These are phyloP conservation scores for Glareola pratincola DNA, from an alignment of 2,113 vertebrate species.

Conservation along the genomic window DNA sequence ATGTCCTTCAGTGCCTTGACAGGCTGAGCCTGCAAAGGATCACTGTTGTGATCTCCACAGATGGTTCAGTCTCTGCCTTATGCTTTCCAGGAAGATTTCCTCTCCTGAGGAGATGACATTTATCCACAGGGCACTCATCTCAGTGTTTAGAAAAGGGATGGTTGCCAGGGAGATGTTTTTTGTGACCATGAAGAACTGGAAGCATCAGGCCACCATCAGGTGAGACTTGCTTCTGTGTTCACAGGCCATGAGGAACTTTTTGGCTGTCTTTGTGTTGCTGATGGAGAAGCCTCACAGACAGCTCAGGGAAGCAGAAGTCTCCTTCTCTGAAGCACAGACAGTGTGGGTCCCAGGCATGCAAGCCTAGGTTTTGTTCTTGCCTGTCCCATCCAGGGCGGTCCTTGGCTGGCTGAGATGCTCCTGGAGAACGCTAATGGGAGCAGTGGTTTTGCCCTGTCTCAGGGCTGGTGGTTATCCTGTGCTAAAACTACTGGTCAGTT, in stretches of 20 bases:
- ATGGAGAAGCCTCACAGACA: neutral
- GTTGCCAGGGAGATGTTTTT: neutral
- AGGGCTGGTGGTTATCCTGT: neutral
- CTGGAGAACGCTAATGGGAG: neutral
- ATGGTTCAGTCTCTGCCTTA: neutral
- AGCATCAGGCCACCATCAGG: neutral
- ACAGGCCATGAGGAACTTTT: neutral
- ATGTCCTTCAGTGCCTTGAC: neutral
- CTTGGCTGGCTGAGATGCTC: neutral
- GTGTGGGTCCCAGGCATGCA: accelerated
- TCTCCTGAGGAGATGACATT: neutral
- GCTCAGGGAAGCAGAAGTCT: accelerated
- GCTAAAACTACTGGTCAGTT: neutral
- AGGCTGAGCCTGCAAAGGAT: neutral
- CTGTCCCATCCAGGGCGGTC: neutral
- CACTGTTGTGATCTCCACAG: neutral
- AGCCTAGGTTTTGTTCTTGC: neutral
- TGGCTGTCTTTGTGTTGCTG: neutral
- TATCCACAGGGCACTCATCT: neutral
- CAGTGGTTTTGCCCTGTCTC: constrained; percentile 8
- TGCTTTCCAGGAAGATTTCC: neutral
- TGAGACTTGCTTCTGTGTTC: neutral
- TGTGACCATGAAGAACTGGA: neutral
- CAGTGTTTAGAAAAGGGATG: neutral
- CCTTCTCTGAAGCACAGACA: neutral